Evolutionary conservation across 2,113 vertebrate species (phyloP).

Genomic region (Zootoca vivipara): DNA sequence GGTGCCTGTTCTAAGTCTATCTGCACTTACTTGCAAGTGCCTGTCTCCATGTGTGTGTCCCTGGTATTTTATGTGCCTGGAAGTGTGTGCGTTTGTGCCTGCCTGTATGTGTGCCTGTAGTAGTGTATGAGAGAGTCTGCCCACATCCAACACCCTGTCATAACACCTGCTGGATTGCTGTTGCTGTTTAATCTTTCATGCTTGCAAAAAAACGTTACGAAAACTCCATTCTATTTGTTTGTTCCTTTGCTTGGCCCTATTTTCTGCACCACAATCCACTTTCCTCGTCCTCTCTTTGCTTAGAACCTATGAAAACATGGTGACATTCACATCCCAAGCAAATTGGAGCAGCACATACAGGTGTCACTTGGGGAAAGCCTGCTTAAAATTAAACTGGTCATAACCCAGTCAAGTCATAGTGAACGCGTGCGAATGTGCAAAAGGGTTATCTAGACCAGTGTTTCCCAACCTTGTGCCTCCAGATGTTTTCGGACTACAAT

Average conservation of each 20-base stretch:
- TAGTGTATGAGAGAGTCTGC: too few species aligned
- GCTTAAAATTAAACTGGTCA: slow-evolving; percentile 11
- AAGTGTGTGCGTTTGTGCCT: too few species aligned
- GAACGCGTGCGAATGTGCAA: too few species aligned
- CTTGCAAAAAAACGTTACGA: not conserved
- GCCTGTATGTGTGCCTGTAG: too few species aligned
- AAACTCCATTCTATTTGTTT: not conserved
- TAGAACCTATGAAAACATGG: not conserved
- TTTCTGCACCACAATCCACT: not conserved
- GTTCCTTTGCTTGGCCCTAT: not conserved
- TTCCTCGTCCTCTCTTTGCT: not conserved
- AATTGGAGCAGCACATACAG: not conserved
- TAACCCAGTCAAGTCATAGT: not conserved
- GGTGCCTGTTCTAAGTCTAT: too few species aligned
- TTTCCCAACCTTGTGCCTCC: too few species aligned
- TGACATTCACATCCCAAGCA: not conserved
- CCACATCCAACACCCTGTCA: not conserved
- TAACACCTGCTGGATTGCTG: not conserved
- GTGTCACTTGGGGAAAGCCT: slow-evolving; percentile 1
- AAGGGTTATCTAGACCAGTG: too few species aligned
- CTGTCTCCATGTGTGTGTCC: too few species aligned
- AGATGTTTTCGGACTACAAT: too few species aligned
- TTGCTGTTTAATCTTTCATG: not conserved
- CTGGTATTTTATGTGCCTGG: too few species aligned
- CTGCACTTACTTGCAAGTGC: too few species aligned